Conservation (phyloP, 1,140 invertebrate species). For the Procambarus clarkii region DNA sequence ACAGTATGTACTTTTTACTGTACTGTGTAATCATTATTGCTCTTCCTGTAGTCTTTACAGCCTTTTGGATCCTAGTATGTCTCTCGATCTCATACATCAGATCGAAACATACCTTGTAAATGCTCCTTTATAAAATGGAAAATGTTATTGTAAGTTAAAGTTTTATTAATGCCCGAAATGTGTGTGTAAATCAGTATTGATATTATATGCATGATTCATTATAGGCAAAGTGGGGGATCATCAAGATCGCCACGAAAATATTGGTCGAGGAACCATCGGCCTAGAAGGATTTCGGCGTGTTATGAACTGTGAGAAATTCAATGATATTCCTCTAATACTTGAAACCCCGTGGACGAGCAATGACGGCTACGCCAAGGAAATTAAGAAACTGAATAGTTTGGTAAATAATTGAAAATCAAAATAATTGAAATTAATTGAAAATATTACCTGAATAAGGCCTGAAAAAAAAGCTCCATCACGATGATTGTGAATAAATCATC, state of each 20-base stretch:
- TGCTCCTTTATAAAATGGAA: no score
- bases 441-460: background rate
- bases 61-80: no score
- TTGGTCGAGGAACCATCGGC: constrained; percentile 78
- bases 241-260: constrained; percentile 78
- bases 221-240: constrained; percentile 76
- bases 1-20: no score
- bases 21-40: no score
- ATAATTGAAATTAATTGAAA: background rate
- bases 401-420: constrained; percentile 7
- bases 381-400: constrained; percentile 65
- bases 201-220: constrained; percentile 25
- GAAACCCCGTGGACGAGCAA: constrained; percentile 76
- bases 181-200: no score
- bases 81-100: no score
- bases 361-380: constrained; percentile 73
- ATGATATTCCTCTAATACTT: constrained; percentile 78
- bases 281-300: constrained; percentile 75
- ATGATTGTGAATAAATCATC: no score
- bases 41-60: no score
- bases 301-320: constrained; percentile 77
- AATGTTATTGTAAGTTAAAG: no score
- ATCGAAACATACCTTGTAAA: no score
- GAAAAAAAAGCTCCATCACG: no score
- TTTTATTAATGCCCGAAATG: no score